phyloP scores from a whole-genome alignment of 2,888 invertebrate species.

The Conops quadrifasciatus region DNA sequence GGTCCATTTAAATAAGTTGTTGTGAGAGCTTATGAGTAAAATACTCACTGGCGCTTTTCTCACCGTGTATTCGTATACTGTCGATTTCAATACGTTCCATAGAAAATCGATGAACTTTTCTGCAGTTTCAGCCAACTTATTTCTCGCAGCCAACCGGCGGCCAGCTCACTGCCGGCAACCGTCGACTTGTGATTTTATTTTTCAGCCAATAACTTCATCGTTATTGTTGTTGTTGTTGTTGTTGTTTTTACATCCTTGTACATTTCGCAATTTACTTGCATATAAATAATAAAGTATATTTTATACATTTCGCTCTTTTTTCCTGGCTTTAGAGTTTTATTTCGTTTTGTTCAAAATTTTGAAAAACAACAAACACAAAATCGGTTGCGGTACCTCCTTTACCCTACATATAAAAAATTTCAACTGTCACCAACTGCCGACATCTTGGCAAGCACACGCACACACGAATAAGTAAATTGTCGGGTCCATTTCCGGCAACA shows the following conservation, averaged over 20 bases:
- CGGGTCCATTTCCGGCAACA: too few relatives aligned
- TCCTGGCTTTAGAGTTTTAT: neutral
- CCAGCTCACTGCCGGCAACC: neutral
- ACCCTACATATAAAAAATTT: neutral
- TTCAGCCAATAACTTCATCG: conserved; percentile 1
- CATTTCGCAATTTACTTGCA: conserved; percentile 36
- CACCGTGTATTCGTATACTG: neutral
- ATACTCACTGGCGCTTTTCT: too few relatives aligned
- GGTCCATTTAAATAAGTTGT: too few relatives aligned
- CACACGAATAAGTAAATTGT: too few relatives aligned
- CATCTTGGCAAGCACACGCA: conserved; percentile 9
- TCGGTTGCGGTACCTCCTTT: neutral
- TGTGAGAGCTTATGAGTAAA: too few relatives aligned
- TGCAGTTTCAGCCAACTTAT: conserved; percentile 10
- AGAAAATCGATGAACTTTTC: conserved; percentile 36
- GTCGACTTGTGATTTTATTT: too few relatives aligned
- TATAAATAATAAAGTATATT: conserved; percentile 15
- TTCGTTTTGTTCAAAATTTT: conserved; percentile 16
- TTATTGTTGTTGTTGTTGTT: conserved; percentile 4
- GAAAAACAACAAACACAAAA: too few relatives aligned
- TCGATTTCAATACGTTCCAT: conserved; percentile 3
- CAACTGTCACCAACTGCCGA: neutral
- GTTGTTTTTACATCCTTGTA: conserved; percentile 28
- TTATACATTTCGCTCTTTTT: conserved; percentile 27
- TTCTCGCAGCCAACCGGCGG: neutral